Evolutionary conservation across 2,888 invertebrate species (phyloP).

Genomic region (Glaucopsyche alexis): DNA sequence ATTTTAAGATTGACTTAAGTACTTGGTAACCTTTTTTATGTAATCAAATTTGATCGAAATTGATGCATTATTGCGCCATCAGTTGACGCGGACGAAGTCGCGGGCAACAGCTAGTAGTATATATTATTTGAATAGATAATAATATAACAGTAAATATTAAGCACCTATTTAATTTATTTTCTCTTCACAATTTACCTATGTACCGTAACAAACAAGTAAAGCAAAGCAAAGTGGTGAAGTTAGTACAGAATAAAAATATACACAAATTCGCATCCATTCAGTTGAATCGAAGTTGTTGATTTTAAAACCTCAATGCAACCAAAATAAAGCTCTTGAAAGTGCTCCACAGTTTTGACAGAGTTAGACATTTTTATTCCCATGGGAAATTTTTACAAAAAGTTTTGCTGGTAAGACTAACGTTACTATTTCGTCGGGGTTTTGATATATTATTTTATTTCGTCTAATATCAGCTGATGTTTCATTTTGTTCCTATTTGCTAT

Average conservation of each 20-base stretch:
- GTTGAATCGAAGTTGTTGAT: conserved; percentile 16
- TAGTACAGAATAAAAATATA: neutral
- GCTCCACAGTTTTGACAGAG: conserved; percentile 24
- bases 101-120: too few species aligned
- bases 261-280: neutral
- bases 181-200: too few species aligned
- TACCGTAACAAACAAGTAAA: too few species aligned
- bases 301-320: conserved; percentile 24
- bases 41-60: too few species aligned
- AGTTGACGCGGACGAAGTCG: too few species aligned
- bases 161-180: too few species aligned
- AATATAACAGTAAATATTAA: too few species aligned
- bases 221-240: too few species aligned
- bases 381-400: conserved; percentile 27
- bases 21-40: too few species aligned
- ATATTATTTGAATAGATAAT: too few species aligned
- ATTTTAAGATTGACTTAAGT: too few species aligned
- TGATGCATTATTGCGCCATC: too few species aligned
- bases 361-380: conserved; percentile 15
- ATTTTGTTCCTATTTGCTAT: neutral
- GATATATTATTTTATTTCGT: neutral
- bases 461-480: neutral
- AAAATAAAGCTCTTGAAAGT: conserved; percentile 8
- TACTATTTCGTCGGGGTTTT: neutral
- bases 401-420: conserved; percentile 1